Evolutionary conservation across 2,113 vertebrate species (phyloP).

Genomic region (Leiothrix lutea): DNA sequence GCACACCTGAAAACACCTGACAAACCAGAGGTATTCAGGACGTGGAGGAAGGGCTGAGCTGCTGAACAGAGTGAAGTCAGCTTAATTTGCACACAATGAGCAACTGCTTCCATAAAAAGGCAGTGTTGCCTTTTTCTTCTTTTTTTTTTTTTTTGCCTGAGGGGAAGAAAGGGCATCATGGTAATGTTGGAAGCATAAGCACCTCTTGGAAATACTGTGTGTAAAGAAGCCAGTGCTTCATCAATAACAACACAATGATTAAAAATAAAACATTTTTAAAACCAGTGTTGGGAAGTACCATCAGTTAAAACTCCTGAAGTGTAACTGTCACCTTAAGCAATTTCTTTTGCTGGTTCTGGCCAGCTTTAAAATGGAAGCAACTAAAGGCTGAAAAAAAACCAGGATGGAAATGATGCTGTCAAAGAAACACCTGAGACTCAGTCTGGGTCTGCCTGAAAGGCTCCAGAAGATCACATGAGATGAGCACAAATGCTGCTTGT

Average conservation of each 20-base stretch:
- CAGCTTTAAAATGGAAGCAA: background rate
- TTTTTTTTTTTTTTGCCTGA: background rate
- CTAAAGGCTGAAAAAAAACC: background rate
- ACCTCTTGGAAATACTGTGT: background rate
- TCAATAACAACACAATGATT: background rate
- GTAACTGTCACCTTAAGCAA: background rate
- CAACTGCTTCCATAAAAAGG: background rate
- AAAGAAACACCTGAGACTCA: background rate
- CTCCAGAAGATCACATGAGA: background rate
- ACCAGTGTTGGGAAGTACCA: background rate
- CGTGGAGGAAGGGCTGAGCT: background rate
- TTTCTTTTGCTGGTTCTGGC: background rate
- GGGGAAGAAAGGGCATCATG: background rate
- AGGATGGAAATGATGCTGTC: background rate
- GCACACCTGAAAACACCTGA: background rate
- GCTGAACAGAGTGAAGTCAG: background rate
- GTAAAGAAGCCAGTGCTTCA: background rate
- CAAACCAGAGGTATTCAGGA: background rate
- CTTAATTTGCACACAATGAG: background rate
- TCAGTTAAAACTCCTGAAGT: background rate
- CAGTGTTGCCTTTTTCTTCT: background rate
- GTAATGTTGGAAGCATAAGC: background rate
- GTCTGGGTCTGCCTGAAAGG: background rate
- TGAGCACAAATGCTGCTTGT: background rate
- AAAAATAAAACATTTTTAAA: background rate